phyloP scores from a whole-genome alignment of 2,113 vertebrate species.

The Mesocricetus auratus region DNA sequence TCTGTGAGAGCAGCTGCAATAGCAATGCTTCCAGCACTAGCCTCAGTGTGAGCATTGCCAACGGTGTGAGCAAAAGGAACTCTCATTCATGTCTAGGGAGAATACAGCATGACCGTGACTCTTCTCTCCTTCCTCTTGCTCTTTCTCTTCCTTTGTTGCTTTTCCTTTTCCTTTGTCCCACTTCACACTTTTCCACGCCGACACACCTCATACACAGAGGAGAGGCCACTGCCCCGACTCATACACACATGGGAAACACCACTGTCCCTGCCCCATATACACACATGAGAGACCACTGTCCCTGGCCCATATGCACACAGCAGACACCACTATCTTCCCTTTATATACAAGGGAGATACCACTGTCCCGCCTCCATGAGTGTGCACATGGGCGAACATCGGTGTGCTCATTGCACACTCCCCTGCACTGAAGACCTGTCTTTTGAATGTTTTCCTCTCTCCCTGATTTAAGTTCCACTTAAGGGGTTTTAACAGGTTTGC shows the following conservation, averaged over 20 bases:
- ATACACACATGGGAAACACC: background rate
- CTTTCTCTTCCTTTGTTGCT: too few relatives aligned
- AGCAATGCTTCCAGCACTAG: background rate
- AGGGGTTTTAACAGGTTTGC: background rate
- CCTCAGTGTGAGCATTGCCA: too few relatives aligned
- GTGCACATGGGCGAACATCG: accelerated
- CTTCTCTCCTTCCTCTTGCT: background rate
- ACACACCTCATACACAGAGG: background rate
- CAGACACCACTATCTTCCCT: too few relatives aligned
- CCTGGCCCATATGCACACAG: too few relatives aligned
- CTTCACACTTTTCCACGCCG: too few relatives aligned
- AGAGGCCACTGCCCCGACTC: background rate
- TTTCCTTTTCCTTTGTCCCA: background rate
- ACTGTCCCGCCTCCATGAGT: background rate
- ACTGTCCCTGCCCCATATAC: accelerated
- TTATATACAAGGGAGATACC: background rate
- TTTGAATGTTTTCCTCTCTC: background rate
- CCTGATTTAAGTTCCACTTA: too few relatives aligned
- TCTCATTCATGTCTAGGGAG: background rate
- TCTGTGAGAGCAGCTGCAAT: background rate
- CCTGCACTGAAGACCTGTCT: too few relatives aligned
- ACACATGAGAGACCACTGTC: too few relatives aligned
- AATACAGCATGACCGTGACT: background rate
- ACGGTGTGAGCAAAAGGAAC: too few relatives aligned
- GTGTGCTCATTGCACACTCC: background rate